Base-by-base conservation (phyloP, 2,797 vertebrate genomes). In the Pseudocheirus occidentalis region DNA sequence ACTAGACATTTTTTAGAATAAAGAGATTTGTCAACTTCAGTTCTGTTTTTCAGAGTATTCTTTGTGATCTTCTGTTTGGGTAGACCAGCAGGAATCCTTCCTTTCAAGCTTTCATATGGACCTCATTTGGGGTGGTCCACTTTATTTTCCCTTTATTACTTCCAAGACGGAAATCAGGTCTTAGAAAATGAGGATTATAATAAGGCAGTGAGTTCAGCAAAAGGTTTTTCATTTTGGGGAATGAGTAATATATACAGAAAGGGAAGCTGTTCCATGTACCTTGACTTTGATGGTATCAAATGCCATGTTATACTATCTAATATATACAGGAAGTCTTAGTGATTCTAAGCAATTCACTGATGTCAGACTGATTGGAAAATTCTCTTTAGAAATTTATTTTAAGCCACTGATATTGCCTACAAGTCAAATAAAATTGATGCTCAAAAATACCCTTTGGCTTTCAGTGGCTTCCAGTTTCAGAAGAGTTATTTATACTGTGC, bases 51-150 rank as follows among this genome's bases (percentile, higher is more conserved):
- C 58, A 34, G 29, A 34, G 0, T 6, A 57, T 94, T 94, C 89
- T 90, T 40, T 40, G 66, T 28, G 52, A 56, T n/a, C 21, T 34
- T 87, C 58, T 93, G 40, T 81, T 14, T 91, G 46, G 40, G 73
- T 46, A 27, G 50, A 52, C 27, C 12, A 46, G 56, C 16, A 0
- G 66, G 53, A 18, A 40, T 91, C 53, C 95, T 62, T 3, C 57
- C 95, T 96, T 94, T 93, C 93, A 81, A 57, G 55, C 52, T 93
- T 96, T 95, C 62, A n/a, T 18, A 16, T 91, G 89, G 31, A 91
- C 93, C 94, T 97, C 58, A 93, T 92, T 91, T 55, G 73, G 40
- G n/a, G 40, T 87, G 31, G 40, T 87, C 40, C 24, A 21, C 21
- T 62, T 9, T 55, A 3, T 91, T 91, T 95, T 93, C 7, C 46